Evolutionary conservation across 2,113 vertebrate genomes (phyloP).

Genomic region (Plectropomus leopardus): DNA sequence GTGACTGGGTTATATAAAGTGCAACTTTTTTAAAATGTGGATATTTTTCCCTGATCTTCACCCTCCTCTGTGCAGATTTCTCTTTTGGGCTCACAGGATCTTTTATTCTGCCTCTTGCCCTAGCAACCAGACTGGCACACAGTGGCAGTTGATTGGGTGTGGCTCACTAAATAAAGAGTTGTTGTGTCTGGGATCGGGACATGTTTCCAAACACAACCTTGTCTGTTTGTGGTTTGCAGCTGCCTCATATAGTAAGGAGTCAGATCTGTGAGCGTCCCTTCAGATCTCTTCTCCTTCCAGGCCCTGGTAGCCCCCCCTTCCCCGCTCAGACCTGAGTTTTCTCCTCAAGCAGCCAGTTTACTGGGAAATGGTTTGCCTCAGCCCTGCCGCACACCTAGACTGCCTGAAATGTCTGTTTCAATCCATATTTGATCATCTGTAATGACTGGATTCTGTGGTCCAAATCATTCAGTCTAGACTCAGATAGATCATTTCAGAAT

Average conservation of each 20-base stretch:
- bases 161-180: conserved; percentile 78
- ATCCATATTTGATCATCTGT: neutral
- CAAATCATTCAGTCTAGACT: neutral
- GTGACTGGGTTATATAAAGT: too few species aligned
- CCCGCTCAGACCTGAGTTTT: neutral
- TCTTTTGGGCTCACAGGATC: conserved; percentile 18
- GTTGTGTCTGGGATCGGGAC: conserved; percentile 78
- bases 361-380: neutral
- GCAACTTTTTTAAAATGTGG: neutral
- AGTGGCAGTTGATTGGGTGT: conserved; percentile 76
- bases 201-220: conserved; percentile 77
- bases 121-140: conserved; percentile 61
- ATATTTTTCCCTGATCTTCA: neutral
- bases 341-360: conserved; percentile 9
- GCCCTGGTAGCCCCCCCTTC: conserved; percentile 40
- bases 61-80: conserved; percentile 1
- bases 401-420: neutral
- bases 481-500: neutral
- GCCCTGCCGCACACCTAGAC: neutral
- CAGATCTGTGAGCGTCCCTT: conserved; percentile 52
- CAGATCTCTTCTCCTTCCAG: conserved; percentile 47
- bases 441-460: neutral
- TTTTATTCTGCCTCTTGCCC: conserved; percentile 47
- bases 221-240: conserved; percentile 75
- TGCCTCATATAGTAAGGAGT: conserved; percentile 62